phyloP scores from a whole-genome alignment of 2,888 invertebrate species.

The Drosophila paramelanica region DNA sequence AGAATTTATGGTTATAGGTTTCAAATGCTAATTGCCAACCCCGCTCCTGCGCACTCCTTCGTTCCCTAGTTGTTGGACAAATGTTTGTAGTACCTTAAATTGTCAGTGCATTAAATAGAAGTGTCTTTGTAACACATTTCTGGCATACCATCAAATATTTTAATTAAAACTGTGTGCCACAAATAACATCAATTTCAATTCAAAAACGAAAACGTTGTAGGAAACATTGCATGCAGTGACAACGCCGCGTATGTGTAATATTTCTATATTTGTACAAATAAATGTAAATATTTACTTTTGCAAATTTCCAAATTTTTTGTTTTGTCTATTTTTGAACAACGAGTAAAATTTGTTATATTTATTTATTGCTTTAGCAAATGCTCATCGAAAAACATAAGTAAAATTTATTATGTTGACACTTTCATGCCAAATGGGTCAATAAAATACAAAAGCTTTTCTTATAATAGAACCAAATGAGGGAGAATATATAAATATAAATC shows the following conservation, averaged over 20 bases:
- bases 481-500: neutral
- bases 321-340: no score
- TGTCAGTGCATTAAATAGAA: neutral
- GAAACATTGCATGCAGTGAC: neutral
- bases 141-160: neutral
- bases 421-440: neutral
- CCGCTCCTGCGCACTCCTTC: no score
- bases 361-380: neutral
- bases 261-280: neutral
- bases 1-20: slow-evolving; percentile 70
- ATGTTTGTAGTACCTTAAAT: slow-evolving; percentile 24
- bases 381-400: neutral
- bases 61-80: neutral
- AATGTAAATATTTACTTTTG: neutral
- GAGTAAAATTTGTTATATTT: neutral
- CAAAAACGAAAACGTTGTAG: neutral
- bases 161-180: slow-evolving; percentile 4
- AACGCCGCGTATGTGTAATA: slow-evolving; percentile 2
- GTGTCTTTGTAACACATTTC: neutral
- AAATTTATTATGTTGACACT: neutral
- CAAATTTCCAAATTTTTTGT: no score
- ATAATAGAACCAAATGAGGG: no score
- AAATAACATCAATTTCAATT: neutral
- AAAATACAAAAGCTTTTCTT: neutral
- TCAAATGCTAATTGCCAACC: slow-evolving; percentile 64